Conservation (phyloP, 2,797 vertebrate species). For the Halcyon badia region DNA sequence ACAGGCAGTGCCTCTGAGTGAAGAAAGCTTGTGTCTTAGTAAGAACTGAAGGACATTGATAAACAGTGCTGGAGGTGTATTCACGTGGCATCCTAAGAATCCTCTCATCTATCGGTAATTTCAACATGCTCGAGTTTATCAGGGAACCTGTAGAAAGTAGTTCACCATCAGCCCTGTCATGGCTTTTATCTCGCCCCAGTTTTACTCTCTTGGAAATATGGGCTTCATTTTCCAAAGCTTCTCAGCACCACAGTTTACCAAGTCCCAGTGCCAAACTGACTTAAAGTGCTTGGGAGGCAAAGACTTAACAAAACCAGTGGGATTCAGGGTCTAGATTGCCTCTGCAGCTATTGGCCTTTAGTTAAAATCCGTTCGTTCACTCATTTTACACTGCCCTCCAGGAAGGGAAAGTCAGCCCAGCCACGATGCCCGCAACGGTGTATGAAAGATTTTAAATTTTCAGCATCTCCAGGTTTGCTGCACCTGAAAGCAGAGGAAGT, state of each 20-base stretch:
- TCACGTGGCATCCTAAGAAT: accelerated
- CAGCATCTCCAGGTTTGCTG: not conserved
- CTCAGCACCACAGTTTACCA: not conserved
- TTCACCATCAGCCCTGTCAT: not conserved
- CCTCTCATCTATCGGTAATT: not conserved
- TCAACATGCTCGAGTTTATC: not conserved
- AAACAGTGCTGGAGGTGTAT: not conserved
- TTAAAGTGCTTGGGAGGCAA: not conserved
- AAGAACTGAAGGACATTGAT: not conserved
- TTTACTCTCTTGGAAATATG: not conserved
- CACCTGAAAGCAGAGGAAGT: not conserved
- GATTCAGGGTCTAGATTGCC: not conserved
- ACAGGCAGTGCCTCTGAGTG: not conserved
- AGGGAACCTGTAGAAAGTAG: not conserved
- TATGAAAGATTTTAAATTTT: not conserved
- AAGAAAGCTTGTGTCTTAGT: not conserved
- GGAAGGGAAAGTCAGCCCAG: not conserved
- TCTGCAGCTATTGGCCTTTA: not conserved
- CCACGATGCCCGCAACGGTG: not conserved
- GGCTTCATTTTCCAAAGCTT: not conserved
- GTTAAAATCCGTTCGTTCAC: not conserved
- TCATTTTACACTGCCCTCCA: not conserved
- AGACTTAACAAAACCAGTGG: not conserved
- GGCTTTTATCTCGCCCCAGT: not conserved
- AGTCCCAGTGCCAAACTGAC: not conserved